These are phyloP conservation scores for Cataglyphis rosenhaueri DNA, from an alignment of 2,888 invertebrate species.

Conservation along the genomic window DNA sequence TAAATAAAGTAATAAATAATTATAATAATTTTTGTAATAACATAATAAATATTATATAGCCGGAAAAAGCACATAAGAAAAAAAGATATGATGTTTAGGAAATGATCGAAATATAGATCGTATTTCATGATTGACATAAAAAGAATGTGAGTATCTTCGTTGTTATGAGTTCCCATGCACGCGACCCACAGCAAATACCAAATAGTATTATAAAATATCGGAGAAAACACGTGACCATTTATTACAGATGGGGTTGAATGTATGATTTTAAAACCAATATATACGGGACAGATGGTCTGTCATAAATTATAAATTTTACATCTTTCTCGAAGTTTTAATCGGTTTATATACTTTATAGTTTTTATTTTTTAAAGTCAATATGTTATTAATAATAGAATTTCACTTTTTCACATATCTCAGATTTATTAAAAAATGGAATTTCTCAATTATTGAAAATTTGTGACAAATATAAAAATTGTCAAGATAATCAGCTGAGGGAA, in stretches of 20 bases:
- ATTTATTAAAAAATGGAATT: not conserved
- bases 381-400: not conserved
- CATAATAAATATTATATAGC: not conserved
- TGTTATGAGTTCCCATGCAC: conserved; percentile 68
- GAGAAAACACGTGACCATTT: conserved; percentile 60
- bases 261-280: conserved; percentile 64
- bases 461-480: not conserved
- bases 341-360: not conserved
- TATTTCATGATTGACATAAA: conserved; percentile 44
- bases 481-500: not conserved
- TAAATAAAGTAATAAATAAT: conserved; percentile 9
- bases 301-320: conserved; percentile 58
- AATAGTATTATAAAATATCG: conserved; percentile 61
- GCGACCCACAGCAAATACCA: conserved; percentile 63
- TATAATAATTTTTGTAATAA: not conserved
- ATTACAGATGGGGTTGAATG: conserved; percentile 58
- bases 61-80: no score
- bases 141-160: conserved; percentile 66
- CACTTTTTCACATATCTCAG: not conserved
- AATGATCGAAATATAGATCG: conserved; percentile 9
- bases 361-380: not conserved
- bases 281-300: conserved; percentile 76
- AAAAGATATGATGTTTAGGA: not conserved
- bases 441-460: not conserved
- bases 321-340: not conserved